Evolutionary conservation across 2,888 invertebrate species (phyloP).

Genomic region (Zootermopsis nevadensis): DNA sequence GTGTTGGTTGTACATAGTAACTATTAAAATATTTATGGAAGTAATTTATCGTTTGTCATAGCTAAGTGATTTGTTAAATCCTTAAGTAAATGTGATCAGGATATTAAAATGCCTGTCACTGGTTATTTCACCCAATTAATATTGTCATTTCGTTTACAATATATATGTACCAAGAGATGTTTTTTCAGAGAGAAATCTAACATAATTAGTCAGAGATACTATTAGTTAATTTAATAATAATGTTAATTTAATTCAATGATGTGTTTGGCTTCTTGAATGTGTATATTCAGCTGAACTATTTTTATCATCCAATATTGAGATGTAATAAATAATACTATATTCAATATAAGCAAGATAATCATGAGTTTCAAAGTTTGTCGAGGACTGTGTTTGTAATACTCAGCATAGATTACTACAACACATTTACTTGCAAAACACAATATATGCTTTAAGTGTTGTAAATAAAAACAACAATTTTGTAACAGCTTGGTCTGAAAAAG

Average conservation of each 20-base stretch:
- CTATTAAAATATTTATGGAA: conserved; percentile 1
- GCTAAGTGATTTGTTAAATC: conserved; percentile 5
- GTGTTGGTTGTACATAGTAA: conserved; percentile 16
- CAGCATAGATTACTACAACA: no score
- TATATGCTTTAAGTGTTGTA: not conserved
- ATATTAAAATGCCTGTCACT: not conserved
- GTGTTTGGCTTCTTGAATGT: conserved; percentile 16
- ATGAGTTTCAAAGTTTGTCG: not conserved
- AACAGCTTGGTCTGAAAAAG: conserved; percentile 9
- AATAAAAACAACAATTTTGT: not conserved
- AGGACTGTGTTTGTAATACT: not conserved
- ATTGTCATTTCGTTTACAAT: conserved; percentile 15
- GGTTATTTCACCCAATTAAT: not conserved
- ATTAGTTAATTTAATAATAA: not conserved
- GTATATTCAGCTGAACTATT: not conserved
- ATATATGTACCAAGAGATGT: not conserved
- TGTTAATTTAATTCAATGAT: not conserved
- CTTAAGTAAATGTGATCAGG: conserved; percentile 1
- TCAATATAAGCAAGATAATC: conserved; percentile 2
- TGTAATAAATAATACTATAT: conserved; percentile 26
- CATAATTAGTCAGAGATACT: not conserved
- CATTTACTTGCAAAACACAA: not conserved
- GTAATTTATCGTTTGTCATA: not conserved
- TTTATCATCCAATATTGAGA: conserved; percentile 15
- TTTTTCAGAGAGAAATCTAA: conserved; percentile 27